Base-by-base conservation (phyloP, 2,113 vertebrate species). In the Psettodes erumei region DNA sequence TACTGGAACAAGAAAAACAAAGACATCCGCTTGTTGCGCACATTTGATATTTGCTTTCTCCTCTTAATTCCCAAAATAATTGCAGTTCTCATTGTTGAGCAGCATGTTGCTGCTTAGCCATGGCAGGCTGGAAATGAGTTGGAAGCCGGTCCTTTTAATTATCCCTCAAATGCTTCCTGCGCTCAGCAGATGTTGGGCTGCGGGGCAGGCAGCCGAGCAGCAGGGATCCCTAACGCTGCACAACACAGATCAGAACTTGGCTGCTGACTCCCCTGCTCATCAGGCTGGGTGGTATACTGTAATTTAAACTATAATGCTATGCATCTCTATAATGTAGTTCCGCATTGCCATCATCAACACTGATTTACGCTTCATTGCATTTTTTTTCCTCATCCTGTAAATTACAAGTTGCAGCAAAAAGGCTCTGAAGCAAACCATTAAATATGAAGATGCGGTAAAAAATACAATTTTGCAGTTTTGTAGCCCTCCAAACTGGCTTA, bases 61-160 rank as follows among this genome's bases (percentile, higher is more conserved):
- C 59, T 87, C 75, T 71, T 83, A 86, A 84, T 84, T 87, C 84
- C 63, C 83, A 13, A 82, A 91, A 91, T 92, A 91, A 92, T 90
- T 89, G 88, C 86, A 71, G 85, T 80, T 85, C 86, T 91, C 70
- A 73, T 86, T 82, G 83, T 77, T 53, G 60, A 89, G 84, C 81
- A 75, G 87, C 87, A 81, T 82, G 89, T 86, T 89, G 88, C 86
- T 89, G 90, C 87, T 86, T 74, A 89, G 88, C 91, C 88, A 89
- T 80, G 85, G 91, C 92, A 92, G 89, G 90, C 69, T 86, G 91
- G 89, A 91, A 92, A 93, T 93, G 87, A 92, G 88, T 92, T 91
- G 89, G 89, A 93, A 90, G 91, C 86, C 69, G 37, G 86, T 89
- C 83, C 82, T 94, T 93, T 92, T 93, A 93, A 93, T 94, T 93